phyloP scores from a whole-genome alignment of 1,140 invertebrate genomes.

The Cryptotermes secundus region DNA sequence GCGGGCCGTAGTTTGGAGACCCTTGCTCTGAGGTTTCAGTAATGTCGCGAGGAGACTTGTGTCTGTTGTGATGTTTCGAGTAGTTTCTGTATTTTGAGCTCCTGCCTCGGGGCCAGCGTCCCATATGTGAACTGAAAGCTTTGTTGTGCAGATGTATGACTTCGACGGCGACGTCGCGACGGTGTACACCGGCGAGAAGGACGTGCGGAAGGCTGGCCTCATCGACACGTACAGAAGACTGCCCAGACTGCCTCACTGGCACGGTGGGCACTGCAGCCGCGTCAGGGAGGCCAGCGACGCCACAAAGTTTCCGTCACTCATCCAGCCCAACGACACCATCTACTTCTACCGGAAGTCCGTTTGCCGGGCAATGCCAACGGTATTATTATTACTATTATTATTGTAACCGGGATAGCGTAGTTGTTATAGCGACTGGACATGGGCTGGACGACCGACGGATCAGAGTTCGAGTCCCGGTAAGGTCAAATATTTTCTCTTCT shows the following conservation, averaged over 20 bases:
- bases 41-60: no score
- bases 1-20: no score
- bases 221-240: conserved; percentile 75
- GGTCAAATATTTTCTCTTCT: no score
- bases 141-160: conserved; percentile 75
- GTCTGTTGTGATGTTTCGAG: no score
- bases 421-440: no score
- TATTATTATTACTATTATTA: conserved; percentile 47
- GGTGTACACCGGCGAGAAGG: conserved; percentile 69
- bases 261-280: conserved; percentile 59
- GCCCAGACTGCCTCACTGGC: conserved; percentile 72
- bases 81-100: no score
- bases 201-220: conserved; percentile 62
- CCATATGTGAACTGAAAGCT: no score
- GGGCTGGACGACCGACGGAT: no score
- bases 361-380: conserved; percentile 71
- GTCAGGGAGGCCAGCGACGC: conserved; percentile 71
- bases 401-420: no score
- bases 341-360: conserved; percentile 80
- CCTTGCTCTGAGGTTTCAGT: no score
- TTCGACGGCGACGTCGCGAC: conserved; percentile 78
- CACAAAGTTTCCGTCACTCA: conserved; percentile 74
- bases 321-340: conserved; percentile 65
- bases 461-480: no score
- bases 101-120: no score